Conservation (phyloP, 2,797 vertebrate genomes). For the Arctocebus calabarensis region DNA sequence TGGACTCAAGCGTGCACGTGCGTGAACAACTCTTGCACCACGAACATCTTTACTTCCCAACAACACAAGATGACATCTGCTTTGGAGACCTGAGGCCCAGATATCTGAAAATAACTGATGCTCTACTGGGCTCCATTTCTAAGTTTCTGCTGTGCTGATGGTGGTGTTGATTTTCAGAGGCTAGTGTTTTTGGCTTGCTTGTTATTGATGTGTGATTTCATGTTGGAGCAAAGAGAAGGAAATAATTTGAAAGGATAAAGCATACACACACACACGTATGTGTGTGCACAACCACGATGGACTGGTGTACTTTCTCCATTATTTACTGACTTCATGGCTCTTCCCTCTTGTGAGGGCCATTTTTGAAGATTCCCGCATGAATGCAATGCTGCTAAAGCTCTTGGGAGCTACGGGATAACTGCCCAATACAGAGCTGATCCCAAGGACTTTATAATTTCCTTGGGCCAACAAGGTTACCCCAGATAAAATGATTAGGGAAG, state of each 20-base stretch:
- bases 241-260: neutral
- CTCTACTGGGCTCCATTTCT: neutral
- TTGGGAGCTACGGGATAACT: neutral
- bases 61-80: neutral
- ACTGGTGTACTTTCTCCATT: neutral
- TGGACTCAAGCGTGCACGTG: neutral
- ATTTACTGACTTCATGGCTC: neutral
- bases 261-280: neutral
- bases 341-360: neutral
- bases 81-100: neutral
- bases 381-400: neutral
- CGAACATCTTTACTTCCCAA: neutral
- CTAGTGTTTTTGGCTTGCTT: neutral
- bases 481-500: conserved; percentile 2
- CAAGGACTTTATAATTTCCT: conserved; percentile 7
- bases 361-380: conserved; percentile 31
- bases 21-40: fast-evolving
- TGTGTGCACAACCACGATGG: neutral
- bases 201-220: neutral
- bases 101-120: neutral
- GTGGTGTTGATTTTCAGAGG: neutral
- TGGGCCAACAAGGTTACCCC: neutral
- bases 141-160: neutral
- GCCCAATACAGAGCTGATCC: neutral
- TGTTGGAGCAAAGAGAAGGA: neutral